A percentile compares a stretch with the other conserved stretches of the same genome.
phyloP scores from a whole-genome alignment of 2,797 vertebrate genomes.

The Parauchenoglanis ngamensis region DNA sequence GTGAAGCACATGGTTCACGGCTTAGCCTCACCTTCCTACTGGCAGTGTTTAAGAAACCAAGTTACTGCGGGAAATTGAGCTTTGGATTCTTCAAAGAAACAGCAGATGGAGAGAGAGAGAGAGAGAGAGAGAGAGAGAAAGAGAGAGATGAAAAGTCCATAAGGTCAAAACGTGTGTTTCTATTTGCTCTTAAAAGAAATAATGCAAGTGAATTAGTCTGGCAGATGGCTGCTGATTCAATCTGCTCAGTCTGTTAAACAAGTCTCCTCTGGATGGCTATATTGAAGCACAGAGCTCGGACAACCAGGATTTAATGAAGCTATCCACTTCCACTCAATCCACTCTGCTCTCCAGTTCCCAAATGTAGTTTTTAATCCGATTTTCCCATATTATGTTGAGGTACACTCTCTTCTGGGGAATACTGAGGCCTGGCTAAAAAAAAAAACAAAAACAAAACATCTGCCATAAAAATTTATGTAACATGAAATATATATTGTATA shows the following conservation, averaged over 20 bases:
- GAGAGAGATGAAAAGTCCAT: constrained; percentile 22
- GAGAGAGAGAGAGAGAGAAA: constrained; percentile 1
- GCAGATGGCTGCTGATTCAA: constrained; percentile 51
- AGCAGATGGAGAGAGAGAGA: constrained; percentile 12
- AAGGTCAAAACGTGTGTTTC: constrained; percentile 46
- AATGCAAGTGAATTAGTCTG: constrained; percentile 50
- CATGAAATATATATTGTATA: neutral
- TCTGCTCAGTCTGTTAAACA: constrained; percentile 46
- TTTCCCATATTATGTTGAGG: neutral
- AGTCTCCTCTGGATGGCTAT: constrained; percentile 33
- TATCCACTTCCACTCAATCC: constrained; percentile 20
- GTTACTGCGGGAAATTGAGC: constrained; percentile 22
- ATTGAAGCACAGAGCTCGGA: constrained; percentile 13
- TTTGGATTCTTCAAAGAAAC: constrained; percentile 30
- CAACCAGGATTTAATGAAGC: constrained; percentile 28
- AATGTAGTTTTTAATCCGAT: neutral
- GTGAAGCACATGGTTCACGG: constrained; percentile 59
- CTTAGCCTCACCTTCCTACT: constrained; percentile 45
- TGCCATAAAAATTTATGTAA: neutral
- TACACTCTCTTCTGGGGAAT: neutral
- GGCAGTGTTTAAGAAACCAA: constrained; percentile 36
- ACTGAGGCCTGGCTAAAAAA: neutral
- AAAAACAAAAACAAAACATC: neutral
- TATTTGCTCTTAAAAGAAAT: constrained; percentile 50
- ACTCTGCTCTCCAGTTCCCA: constrained; percentile 18